Conservation (phyloP, 2,888 invertebrate species). For the Aleiodes testaceus region DNA sequence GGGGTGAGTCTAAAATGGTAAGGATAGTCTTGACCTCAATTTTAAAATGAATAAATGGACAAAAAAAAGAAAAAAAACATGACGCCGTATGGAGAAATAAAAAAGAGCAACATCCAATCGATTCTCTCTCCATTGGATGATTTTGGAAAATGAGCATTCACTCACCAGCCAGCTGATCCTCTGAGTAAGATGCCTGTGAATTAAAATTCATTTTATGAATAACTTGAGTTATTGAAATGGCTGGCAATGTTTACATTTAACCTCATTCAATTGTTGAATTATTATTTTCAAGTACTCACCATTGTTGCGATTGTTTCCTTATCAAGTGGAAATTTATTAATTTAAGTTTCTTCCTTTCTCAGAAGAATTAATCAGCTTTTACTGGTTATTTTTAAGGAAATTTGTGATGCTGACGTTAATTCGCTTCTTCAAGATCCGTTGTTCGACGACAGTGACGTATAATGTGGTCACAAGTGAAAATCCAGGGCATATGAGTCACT, state of each 20-base stretch:
- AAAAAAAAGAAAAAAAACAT: slow-evolving; percentile 56
- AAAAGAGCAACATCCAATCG: slow-evolving; percentile 57
- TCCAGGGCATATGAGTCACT: slow-evolving; percentile 14
- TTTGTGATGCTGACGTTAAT: neutral
- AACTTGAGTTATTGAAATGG: slow-evolving; percentile 23
- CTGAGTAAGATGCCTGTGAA: slow-evolving; percentile 87
- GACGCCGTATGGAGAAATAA: slow-evolving; percentile 56
- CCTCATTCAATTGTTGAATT: neutral
- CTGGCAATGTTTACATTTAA: slow-evolving; percentile 4
- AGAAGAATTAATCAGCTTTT: no score
- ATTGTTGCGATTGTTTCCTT: slow-evolving; percentile 14
- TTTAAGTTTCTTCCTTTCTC: neutral
- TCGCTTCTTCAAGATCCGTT: slow-evolving; percentile 13
- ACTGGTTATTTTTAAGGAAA: neutral
- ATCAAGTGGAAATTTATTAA: neutral
- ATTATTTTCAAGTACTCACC: slow-evolving; percentile 6
- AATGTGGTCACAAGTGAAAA: slow-evolving; percentile 5
- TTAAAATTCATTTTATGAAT: slow-evolving; percentile 15
- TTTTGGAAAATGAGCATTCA: slow-evolving; percentile 66
- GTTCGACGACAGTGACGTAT: slow-evolving; percentile 19
- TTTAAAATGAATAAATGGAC: slow-evolving; percentile 51
- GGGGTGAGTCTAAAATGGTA: slow-evolving; percentile 68
- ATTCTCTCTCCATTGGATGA: slow-evolving; percentile 42
- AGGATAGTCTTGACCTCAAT: slow-evolving; percentile 71
- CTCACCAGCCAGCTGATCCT: slow-evolving; percentile 95